Evolutionary conservation across 2,888 invertebrate species (phyloP).

Genomic region (Cynaeus angustus): DNA sequence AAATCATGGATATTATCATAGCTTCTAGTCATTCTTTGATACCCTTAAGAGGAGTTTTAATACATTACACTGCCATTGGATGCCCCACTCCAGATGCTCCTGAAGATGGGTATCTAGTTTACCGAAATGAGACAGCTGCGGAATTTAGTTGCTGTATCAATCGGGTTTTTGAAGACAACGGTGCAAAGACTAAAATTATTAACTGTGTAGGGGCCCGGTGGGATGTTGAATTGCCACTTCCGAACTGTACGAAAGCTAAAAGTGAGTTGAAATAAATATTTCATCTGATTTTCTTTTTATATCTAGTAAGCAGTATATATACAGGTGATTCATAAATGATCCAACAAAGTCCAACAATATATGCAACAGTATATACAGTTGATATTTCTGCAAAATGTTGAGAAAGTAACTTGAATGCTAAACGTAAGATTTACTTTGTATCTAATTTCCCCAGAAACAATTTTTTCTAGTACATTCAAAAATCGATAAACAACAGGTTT

Average conservation of each 20-base stretch:
- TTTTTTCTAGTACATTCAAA: no score
- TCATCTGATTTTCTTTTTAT: no score
- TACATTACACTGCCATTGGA: constrained; percentile 79
- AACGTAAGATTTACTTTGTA: no score
- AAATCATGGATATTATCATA: constrained; percentile 69
- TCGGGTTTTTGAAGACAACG: constrained; percentile 81
- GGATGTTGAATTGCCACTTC: constrained; percentile 76
- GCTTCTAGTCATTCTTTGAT: constrained; percentile 57
- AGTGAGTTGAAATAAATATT: no score
- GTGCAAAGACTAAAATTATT: constrained; percentile 76
- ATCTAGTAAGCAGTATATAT: constrained; percentile 68
- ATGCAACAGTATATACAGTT: no score
- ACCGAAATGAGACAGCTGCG: constrained; percentile 78
- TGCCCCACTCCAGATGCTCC: constrained; percentile 80
- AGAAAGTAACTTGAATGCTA: no score
- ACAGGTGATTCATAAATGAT: no score
- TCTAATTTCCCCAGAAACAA: no score
- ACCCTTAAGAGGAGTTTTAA: constrained; percentile 79
- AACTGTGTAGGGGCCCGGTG: constrained; percentile 80
- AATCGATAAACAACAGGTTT: no score
- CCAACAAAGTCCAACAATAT: no score
- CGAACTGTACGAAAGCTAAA: constrained; percentile 76
- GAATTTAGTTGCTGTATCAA: constrained; percentile 82
- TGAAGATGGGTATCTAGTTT: constrained; percentile 80
- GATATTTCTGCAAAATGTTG: no score